Evolutionary conservation across 2,113 vertebrate species (phyloP).

Genomic region (Hipposideros armiger): DNA sequence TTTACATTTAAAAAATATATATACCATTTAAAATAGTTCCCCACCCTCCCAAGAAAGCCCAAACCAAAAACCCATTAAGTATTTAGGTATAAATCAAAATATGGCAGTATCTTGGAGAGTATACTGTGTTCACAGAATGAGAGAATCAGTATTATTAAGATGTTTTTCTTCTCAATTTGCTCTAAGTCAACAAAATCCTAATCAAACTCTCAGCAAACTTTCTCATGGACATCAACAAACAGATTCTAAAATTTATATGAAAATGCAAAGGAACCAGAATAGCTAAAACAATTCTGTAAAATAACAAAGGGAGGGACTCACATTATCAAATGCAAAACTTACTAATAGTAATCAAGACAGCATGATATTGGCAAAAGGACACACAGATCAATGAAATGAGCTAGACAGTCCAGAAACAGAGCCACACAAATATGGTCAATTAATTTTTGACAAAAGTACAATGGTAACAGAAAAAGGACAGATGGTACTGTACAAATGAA

Average conservation of each 20-base stretch:
- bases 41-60: background rate
- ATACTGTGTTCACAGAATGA: background rate
- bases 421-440: background rate
- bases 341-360: background rate
- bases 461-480: background rate
- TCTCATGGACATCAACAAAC: background rate
- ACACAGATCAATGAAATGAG: background rate
- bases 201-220: slow-evolving; percentile 23
- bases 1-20: background rate
- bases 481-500: background rate
- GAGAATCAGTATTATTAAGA: background rate
- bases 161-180: background rate
- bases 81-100: background rate
- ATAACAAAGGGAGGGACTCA: background rate
- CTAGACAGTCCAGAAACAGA: slow-evolving; percentile 10
- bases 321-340: slow-evolving; percentile 2
- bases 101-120: background rate
- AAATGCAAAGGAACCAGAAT: slow-evolving; percentile 7
- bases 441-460: background rate
- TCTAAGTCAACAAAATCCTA: background rate
- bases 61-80: background rate
- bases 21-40: background rate
- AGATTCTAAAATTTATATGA: slow-evolving; percentile 2
- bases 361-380: background rate
- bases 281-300: slow-evolving; percentile 13